Evolutionary conservation across 2,113 vertebrate species (phyloP), one percentile per base, ranked within the genome.

Genomic region (Euleptes europaea): DNA sequence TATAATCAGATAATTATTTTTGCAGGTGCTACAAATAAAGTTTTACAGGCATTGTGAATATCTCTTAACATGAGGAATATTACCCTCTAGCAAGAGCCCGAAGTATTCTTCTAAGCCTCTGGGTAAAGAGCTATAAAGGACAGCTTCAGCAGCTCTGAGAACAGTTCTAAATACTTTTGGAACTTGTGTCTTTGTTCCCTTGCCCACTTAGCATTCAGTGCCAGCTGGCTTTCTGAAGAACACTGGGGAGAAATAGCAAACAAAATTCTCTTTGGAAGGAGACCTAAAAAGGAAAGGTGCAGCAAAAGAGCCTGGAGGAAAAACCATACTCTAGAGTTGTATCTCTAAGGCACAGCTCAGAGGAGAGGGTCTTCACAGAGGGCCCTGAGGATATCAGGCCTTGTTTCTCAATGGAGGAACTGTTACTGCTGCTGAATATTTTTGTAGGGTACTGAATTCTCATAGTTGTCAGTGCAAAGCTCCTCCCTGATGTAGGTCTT

Each of bases 51-150:
- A 19, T 15, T 71, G 75, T 9, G 17, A 28, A 1, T 5, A 33
- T 13, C 9, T 80, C 57, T 93, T 92, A 86, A 31, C 66, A 92
- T 84, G 78, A 91, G 83, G 71, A 90, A 94, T 70, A 91, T 71
- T 89, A 90, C 87, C 91, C 90, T 57, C 86, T 92, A 91, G 80
- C 63, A 89, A 90, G 47, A 40, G 74, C 81, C 84, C 47, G n/a
- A 42, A 86, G 66, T 71, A 86, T 23, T 71, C 49, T 63, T 15
- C 28, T 4, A 33, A 6, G 60, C 51, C 84, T 86, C 80, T 67
- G 78, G n/a, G 86, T 11, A 87, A 95, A 72, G 91, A 90, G 31
- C 77, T 51, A 1, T 3, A 49, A 51, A 85, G 65, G 88, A 38
- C 23, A 89, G 44, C 5, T 51, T 71, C 79, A 82, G 57, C 57